phyloP scores from a whole-genome alignment of 2,888 invertebrate genomes.

The Lycaena phlaeas region DNA sequence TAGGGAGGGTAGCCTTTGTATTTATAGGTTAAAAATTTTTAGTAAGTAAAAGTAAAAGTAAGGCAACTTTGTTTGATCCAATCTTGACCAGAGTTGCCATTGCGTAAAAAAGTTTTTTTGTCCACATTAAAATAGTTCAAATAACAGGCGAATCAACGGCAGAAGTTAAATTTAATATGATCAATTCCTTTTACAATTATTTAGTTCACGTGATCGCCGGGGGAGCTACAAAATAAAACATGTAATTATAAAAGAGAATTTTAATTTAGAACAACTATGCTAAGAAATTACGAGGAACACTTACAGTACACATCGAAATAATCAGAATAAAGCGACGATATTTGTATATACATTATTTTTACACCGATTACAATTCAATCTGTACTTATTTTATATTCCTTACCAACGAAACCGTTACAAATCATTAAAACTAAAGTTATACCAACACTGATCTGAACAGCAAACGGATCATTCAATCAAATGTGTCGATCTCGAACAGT shows the following conservation, averaged over 20 bases:
- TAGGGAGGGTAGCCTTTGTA: no score
- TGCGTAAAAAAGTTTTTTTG: no score
- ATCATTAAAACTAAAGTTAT: background rate
- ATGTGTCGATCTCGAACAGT: no score
- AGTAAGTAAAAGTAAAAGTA: no score
- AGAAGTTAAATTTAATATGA: no score
- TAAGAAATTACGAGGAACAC: conserved; percentile 50
- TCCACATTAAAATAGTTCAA: no score
- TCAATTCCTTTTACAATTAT: no score
- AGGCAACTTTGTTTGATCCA: no score
- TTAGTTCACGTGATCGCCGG: background rate
- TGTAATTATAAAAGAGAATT: conserved; percentile 44
- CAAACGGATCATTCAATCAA: background rate
- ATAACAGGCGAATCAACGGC: no score
- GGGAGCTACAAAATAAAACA: conserved; percentile 32
- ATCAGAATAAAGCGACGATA: conserved; percentile 46
- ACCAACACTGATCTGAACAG: background rate
- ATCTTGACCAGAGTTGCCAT: no score
- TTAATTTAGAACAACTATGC: conserved; percentile 58
- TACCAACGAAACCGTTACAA: conserved; percentile 4
- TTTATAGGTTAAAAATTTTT: no score
- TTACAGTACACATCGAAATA: conserved; percentile 49
- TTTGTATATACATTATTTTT: conserved; percentile 53
- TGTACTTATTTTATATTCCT: conserved; percentile 16
- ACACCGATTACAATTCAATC: conserved; percentile 27